Conservation (phyloP, 2,113 vertebrate species). For the Gnathonemus echidnorhynchus region DNA sequence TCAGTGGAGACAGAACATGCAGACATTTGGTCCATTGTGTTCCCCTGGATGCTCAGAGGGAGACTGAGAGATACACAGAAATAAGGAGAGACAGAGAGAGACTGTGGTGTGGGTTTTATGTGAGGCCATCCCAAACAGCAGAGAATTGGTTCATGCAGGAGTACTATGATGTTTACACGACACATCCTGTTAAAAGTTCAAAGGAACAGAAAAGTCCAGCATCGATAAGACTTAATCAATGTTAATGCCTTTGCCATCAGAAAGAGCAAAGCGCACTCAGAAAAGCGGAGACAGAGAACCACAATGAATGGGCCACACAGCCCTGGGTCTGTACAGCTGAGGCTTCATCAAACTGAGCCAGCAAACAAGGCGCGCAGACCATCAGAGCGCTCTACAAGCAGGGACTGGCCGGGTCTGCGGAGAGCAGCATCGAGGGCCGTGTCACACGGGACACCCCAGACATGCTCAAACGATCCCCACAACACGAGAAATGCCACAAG, state of each 20-base stretch:
- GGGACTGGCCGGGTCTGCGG: not conserved
- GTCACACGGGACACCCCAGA: not conserved
- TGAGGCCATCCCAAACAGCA: not conserved
- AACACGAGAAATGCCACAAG: not conserved
- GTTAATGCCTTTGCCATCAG: not conserved
- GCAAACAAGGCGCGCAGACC: not conserved
- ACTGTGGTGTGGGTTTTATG: not conserved
- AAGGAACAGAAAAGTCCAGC: not conserved
- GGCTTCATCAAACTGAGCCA: not conserved
- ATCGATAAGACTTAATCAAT: not conserved
- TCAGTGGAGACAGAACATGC: not conserved
- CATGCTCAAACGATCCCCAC: not conserved
- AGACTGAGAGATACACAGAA: not conserved
- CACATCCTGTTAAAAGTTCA: not conserved
- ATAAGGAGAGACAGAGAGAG: not conserved
- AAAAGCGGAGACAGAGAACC: not conserved
- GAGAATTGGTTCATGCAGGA: not conserved
- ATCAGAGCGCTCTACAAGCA: not conserved
- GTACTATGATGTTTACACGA: not conserved
- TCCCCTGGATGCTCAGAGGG: not conserved
- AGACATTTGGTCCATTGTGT: not conserved
- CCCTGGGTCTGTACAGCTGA: not conserved
- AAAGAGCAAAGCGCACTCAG: not conserved
- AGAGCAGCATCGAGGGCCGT: not conserved
- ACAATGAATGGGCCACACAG: not conserved